phyloP scores from a whole-genome alignment of 2,888 invertebrate species.

The Carcina quercana region DNA sequence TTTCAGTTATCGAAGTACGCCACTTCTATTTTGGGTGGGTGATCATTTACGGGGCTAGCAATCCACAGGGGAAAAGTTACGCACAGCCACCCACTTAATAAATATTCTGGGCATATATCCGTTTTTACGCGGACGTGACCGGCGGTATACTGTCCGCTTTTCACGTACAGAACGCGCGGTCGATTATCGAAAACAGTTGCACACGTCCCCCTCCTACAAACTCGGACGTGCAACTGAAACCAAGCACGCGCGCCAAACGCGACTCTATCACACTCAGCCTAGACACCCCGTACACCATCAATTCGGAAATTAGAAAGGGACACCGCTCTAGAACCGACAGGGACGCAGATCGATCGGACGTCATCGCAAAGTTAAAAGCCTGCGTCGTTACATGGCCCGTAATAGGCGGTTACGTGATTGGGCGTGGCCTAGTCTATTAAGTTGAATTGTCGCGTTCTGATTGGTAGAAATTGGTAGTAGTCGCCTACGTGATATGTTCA shows the following conservation, averaged over 20 bases:
- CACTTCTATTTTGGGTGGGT: constrained; percentile 56
- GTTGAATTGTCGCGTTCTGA: constrained; percentile 71
- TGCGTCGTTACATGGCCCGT: constrained; percentile 72
- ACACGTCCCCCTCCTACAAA: constrained; percentile 69
- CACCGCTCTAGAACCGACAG: constrained; percentile 34
- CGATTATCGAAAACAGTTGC: constrained; percentile 74
- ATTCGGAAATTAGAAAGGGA: constrained; percentile 51
- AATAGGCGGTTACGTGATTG: constrained; percentile 75
- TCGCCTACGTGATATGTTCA: constrained; percentile 72
- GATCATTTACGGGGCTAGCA: constrained; percentile 63
- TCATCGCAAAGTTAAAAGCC: constrained; percentile 70
- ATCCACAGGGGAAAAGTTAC: constrained; percentile 72
- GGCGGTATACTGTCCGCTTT: constrained; percentile 68
- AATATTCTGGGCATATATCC: constrained; percentile 78
- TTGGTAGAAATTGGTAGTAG: constrained; percentile 74
- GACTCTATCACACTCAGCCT: constrained; percentile 66
- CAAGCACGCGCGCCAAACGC: constrained; percentile 69
- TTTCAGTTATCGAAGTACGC: constrained; percentile 61
- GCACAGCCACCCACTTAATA: constrained; percentile 75
- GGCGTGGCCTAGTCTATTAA: constrained; percentile 72
- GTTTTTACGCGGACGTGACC: constrained; percentile 74
- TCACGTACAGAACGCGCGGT: constrained; percentile 73
- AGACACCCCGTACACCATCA: constrained; percentile 40
- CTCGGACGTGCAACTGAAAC: constrained; percentile 71
- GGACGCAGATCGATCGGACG: constrained; percentile 55